Base-by-base conservation (phyloP, 2,113 vertebrate species). In the Pogona vitticeps region DNA sequence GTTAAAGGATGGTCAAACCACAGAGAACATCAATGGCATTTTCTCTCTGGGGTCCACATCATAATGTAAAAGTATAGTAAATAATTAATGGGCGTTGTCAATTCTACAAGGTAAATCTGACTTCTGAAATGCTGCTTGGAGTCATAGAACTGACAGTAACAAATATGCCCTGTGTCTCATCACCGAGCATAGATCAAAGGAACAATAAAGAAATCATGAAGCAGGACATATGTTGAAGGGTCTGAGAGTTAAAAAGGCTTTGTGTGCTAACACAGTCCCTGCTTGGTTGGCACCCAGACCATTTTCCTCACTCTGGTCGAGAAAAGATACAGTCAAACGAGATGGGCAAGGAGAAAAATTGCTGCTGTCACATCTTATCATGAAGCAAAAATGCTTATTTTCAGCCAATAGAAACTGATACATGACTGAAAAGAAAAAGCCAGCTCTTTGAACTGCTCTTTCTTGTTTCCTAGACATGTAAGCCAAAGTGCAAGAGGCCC, bases 201-300 rank as follows among this genome's bases (percentile, higher is more conserved):
- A 91, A 73, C 87, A 23, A 4, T 86, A 15, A 89, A 88, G 68
- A 90, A 89, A 61, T 0, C 0, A 88, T 61, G 73, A 88, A 87
- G 86, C 82, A 88, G 71, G 82, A 90, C 46, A 73, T 3, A 88
- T 58, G 23, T 18, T 67, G 84, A 89, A 71, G 2, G 75, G 28
- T 71, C 63, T 68, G n/a, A 56, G 12, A 52, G 40, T 8, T 18
- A 85, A 89, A 90, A 88, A 88, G 87, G 75, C 0, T 0, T 91
- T 68, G 88, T 17, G 68, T 71, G 86, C 76, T 76, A 85, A 52
- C 67, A 86, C 87, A 68, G 87, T 85, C 89, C 67, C 86, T 91
- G 91, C 80, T 91, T 93, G 85, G 84, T 90, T 88, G 80, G 80
- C 82, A 82, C 90, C 88, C 90, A 90, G 84, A 88, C 61, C 31